A percentile compares a stretch with the other conserved stretches of the same genome.
These are phyloP conservation scores for Tylochromis polylepis DNA, from an alignment of 2,113 vertebrate species.

Conservation along the genomic window DNA sequence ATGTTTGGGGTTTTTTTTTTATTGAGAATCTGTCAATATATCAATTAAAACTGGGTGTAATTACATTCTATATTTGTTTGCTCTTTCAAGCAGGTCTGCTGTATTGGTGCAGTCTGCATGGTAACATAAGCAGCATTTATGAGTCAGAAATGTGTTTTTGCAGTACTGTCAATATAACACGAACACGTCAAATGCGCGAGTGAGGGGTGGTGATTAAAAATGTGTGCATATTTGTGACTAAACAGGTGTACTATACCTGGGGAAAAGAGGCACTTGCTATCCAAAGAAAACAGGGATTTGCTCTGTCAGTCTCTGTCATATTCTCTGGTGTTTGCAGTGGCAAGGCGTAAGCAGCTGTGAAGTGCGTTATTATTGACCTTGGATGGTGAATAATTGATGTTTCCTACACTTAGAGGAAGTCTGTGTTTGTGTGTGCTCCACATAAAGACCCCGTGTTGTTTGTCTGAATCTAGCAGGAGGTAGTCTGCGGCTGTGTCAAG, in stretches of 20 bases:
- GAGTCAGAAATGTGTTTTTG: neutral
- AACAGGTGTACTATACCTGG: neutral
- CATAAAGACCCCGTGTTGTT: neutral
- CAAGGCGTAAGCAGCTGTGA: neutral
- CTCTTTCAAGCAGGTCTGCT: neutral
- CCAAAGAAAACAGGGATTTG: neutral
- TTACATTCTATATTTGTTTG: neutral
- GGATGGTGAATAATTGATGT: conserved; percentile 41
- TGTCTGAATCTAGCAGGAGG: neutral
- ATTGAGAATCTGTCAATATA: neutral
- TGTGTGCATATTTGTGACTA: neutral
- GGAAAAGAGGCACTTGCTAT: neutral
- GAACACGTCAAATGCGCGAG: neutral
- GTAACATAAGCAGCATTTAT: neutral
- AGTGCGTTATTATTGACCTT: conserved; percentile 13
- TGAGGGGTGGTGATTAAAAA: neutral
- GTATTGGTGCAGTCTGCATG: neutral
- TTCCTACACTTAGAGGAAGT: neutral
- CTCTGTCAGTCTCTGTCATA: neutral
- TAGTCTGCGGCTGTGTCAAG: neutral
- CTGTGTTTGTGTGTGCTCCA: neutral
- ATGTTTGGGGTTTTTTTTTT: no score
- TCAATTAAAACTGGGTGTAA: neutral
- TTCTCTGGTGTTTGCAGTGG: neutral
- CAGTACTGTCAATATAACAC: neutral